A percentile compares a stretch with the other conserved stretches of the same genome.
phyloP scores from a whole-genome alignment of 2,888 invertebrate genomes.

The Sesia bembeciformis region DNA sequence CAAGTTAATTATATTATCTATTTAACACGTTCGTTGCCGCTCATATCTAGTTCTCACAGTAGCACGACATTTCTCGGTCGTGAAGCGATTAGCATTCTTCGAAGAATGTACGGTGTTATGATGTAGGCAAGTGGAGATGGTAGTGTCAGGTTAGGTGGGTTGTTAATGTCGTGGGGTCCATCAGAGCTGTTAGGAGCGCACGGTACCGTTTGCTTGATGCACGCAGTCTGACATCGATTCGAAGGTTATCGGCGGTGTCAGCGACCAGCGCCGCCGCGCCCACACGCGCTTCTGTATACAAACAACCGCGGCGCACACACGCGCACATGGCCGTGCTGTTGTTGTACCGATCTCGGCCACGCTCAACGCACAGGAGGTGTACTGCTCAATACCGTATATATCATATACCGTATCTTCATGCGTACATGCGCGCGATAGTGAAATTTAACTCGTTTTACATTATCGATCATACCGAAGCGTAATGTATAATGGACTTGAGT shows the following conservation, averaged over 20 bases:
- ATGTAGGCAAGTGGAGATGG: neutral
- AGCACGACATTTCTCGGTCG: too few species aligned
- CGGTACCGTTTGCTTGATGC: constrained; percentile 42
- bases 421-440: constrained; percentile 39
- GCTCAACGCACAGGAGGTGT: neutral
- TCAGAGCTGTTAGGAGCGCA: constrained; percentile 15
- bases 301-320: constrained; percentile 36
- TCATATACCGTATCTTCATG: constrained; percentile 24
- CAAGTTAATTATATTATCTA: too few species aligned
- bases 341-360: neutral
- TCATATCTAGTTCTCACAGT: too few species aligned
- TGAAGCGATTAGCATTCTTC: constrained; percentile 11
- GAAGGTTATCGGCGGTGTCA: constrained; percentile 71
- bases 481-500: too few species aligned
- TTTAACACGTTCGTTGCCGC: too few species aligned
- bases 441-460: constrained; percentile 20
- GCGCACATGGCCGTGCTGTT: constrained; percentile 4
- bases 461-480: too few species aligned
- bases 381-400: too few species aligned
- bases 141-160: constrained; percentile 4
- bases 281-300: constrained; percentile 62
- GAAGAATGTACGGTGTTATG: constrained; percentile 19
- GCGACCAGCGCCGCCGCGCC: constrained; percentile 60
- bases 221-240: constrained; percentile 56
- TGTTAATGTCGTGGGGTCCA: constrained; percentile 10